Evolutionary conservation across 2,113 vertebrate species (phyloP).

Genomic region (Ctenodactylus gundi): DNA sequence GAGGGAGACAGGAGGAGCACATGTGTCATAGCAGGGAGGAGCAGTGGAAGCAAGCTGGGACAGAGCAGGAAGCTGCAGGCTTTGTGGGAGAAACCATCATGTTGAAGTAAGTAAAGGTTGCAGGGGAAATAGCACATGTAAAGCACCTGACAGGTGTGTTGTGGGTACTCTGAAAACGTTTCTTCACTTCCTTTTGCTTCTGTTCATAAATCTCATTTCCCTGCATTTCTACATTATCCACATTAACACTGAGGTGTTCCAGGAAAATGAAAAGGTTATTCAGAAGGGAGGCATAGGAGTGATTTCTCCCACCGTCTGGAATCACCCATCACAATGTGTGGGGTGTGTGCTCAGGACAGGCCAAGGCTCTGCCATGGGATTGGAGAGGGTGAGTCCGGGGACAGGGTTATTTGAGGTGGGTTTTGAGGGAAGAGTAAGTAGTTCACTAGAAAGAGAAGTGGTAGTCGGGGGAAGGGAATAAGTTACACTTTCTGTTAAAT

Average conservation of each 20-base stretch:
- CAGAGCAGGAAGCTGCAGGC: neutral
- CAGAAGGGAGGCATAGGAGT: neutral
- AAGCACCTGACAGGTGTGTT: neutral
- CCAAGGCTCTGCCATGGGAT: neutral
- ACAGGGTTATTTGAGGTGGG: neutral
- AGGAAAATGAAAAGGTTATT: neutral
- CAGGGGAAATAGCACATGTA: neutral
- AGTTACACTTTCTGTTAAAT: neutral
- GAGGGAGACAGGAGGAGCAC: neutral
- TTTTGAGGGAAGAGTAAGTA: constrained; percentile 24
- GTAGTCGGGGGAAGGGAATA: neutral
- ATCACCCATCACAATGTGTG: neutral
- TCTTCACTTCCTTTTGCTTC: neutral
- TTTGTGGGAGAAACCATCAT: neutral
- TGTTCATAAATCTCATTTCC: neutral
- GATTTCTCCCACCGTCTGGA: neutral
- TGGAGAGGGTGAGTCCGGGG: neutral
- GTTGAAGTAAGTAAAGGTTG: neutral
- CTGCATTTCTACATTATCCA: neutral
- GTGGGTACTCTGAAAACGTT: neutral
- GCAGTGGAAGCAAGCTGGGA: neutral
- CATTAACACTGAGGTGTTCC: neutral
- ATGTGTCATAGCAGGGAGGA: neutral
- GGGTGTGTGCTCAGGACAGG: neutral
- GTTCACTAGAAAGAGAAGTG: neutral